Conservation (phyloP, 1,140 invertebrate species). For the Venustaconcha ellipsiformis region DNA sequence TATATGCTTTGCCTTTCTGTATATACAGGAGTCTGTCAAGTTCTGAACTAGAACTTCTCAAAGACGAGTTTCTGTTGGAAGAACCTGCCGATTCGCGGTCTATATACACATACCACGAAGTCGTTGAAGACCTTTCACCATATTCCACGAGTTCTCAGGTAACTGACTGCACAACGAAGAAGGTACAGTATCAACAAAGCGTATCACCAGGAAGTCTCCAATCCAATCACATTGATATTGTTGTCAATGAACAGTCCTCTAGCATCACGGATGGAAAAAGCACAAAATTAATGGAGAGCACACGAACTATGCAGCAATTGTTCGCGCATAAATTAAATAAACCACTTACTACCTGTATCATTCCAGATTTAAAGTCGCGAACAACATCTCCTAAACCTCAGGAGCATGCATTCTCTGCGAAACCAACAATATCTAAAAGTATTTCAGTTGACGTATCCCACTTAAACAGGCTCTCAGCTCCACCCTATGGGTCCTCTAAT, state of each 20-base stretch:
- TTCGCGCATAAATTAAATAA: slow-evolving; percentile 11
- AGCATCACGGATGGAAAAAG: slow-evolving; percentile 23
- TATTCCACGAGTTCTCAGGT: no score
- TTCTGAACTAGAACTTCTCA: slow-evolving; percentile 47
- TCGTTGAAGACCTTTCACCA: slow-evolving; percentile 11
- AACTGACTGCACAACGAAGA: slow-evolving; percentile 1
- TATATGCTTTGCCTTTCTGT: no score
- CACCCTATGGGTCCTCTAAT: neutral
- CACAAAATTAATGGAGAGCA: slow-evolving; percentile 15
- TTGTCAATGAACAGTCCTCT: slow-evolving; percentile 30
- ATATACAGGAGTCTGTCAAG: slow-evolving; percentile 43
- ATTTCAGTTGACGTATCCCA: slow-evolving; percentile 23
- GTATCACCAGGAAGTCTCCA: slow-evolving; percentile 5
- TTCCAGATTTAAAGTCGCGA: slow-evolving; percentile 26
- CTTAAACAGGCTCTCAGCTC: slow-evolving; percentile 25
- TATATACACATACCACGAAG: neutral
- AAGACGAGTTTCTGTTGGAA: slow-evolving; percentile 37
- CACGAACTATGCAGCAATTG: slow-evolving; percentile 34
- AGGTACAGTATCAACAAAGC: neutral
- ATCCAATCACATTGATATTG: slow-evolving; percentile 24
- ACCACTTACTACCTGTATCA: slow-evolving; percentile 40
- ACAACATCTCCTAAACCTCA: slow-evolving; percentile 9
- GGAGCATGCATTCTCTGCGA: slow-evolving; percentile 1
- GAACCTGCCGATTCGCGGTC: neutral
- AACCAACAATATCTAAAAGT: slow-evolving; percentile 4